Evolutionary conservation across 2,888 invertebrate species (phyloP).

Genomic region (Protodeltote pygarga): DNA sequence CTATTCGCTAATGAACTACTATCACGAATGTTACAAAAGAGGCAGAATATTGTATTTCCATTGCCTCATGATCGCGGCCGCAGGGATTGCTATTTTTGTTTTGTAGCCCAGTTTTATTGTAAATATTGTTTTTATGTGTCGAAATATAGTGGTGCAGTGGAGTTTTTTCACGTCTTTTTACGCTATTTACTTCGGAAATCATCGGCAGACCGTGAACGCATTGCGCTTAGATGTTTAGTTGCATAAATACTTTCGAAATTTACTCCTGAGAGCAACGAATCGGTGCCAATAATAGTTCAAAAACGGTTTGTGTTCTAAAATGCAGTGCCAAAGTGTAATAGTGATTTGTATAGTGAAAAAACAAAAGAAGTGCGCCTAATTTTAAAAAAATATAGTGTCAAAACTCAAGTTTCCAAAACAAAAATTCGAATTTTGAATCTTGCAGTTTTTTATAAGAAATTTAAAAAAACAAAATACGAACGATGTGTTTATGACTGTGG

Average conservation of each 20-base stretch:
- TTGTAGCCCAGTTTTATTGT: slow-evolving; percentile 76
- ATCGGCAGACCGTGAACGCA: slow-evolving; percentile 57
- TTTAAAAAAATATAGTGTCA: not conserved
- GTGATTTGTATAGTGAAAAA: slow-evolving; percentile 13
- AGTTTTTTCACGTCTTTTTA: slow-evolving; percentile 52
- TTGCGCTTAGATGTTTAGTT: slow-evolving; percentile 44
- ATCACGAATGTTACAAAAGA: slow-evolving; percentile 54
- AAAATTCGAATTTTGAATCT: slow-evolving; percentile 25
- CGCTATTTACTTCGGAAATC: slow-evolving; percentile 48
- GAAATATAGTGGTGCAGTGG: slow-evolving; percentile 65
- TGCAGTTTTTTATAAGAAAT: not conserved
- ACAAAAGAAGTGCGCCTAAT: slow-evolving; percentile 7
- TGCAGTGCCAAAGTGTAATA: slow-evolving; percentile 62
- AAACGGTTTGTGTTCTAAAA: slow-evolving; percentile 55
- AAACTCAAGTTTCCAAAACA: not conserved
- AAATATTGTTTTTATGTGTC: slow-evolving; percentile 81
- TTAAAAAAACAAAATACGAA: not conserved
- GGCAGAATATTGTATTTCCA: slow-evolving; percentile 22
- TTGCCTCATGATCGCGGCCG: slow-evolving; percentile 42
- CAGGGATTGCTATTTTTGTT: slow-evolving; percentile 78
- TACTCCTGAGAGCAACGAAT: slow-evolving; percentile 40
- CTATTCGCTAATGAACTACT: slow-evolving; percentile 47
- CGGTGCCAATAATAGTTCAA: slow-evolving; percentile 62
- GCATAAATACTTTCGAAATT: slow-evolving; percentile 62
- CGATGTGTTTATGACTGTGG: slow-evolving; percentile 12